These are phyloP conservation scores for Drosophila pseudoobscura DNA, from an alignment of 1,140 invertebrate genomes.

Conservation along the genomic window DNA sequence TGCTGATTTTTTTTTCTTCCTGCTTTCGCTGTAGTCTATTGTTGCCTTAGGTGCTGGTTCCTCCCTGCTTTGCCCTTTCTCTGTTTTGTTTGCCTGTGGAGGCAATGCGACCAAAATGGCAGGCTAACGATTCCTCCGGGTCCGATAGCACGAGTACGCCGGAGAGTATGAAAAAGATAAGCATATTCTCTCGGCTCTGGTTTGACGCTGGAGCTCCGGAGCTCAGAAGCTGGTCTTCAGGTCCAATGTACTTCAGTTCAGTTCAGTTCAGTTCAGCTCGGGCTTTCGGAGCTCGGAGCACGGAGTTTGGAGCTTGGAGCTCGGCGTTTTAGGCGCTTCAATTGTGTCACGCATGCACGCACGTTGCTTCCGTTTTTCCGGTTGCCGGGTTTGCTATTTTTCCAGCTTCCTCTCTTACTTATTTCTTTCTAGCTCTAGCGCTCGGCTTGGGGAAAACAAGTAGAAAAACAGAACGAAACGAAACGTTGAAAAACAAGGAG, in stretches of 20 bases:
- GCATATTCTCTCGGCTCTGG: conserved; percentile 24
- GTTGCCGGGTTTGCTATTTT: conserved; percentile 78
- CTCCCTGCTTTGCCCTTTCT: conserved; percentile 20
- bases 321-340: conserved; percentile 72
- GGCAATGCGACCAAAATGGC: conserved; percentile 68
- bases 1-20: conserved; percentile 30
- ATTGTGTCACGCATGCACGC: conserved; percentile 81
- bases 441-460: conserved; percentile 54
- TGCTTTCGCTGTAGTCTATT: conserved; percentile 54
- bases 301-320: background rate
- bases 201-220: background rate
- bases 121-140: conserved; percentile 77
- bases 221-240: too few relatives aligned
- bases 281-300: conserved; percentile 8
- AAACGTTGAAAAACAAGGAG: conserved; percentile 23
- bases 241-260: conserved; percentile 9
- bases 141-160: conserved; percentile 50
- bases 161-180: conserved; percentile 53
- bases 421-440: conserved; percentile 18
- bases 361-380: conserved; percentile 80
- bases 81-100: conserved; percentile 65
- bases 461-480: conserved; percentile 18
- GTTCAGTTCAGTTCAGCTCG: conserved; percentile 21
- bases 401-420: conserved; percentile 48
- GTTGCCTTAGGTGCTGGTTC: conserved; percentile 53